These are phyloP conservation scores for Jaculus jaculus DNA, from an alignment of 2,113 vertebrate genomes.

Conservation along the genomic window DNA sequence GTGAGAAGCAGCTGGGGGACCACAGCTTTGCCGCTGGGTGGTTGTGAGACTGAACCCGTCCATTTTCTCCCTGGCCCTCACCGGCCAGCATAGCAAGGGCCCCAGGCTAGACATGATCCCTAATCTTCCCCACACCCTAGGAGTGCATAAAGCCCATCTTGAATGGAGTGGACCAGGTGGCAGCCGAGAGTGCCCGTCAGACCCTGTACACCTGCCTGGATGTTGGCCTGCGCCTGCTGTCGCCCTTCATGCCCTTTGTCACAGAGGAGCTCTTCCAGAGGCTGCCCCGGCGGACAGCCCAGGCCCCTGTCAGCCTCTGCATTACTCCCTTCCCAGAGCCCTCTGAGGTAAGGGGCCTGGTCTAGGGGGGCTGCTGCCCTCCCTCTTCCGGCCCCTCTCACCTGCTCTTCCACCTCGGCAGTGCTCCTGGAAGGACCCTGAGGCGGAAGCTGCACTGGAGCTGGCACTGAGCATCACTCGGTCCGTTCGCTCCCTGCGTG, in stretches of 20 bases:
- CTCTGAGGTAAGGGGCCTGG: conserved; percentile 83
- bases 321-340: conserved; percentile 89
- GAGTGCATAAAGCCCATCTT: conserved; percentile 93
- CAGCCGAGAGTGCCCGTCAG: conserved; percentile 85
- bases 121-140: conserved; percentile 72
- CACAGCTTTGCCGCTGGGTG: background rate
- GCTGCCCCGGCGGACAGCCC: conserved; percentile 85
- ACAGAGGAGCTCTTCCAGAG: conserved; percentile 93
- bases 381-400: background rate
- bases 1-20: conserved; percentile 75
- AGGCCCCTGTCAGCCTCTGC: conserved; percentile 86
- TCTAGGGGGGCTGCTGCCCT: background rate
- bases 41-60: background rate
- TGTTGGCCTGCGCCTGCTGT: conserved; percentile 89
- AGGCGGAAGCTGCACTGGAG: conserved; percentile 88
- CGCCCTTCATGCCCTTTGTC: conserved; percentile 94
- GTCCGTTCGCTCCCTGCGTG: conserved; percentile 90
- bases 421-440: conserved; percentile 91
- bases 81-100: background rate
- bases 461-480: conserved; percentile 89
- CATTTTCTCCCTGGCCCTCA: background rate
- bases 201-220: conserved; percentile 93
- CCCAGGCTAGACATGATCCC: background rate
- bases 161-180: conserved; percentile 73
- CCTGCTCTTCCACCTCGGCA: conserved; percentile 51